phyloP scores from a whole-genome alignment of 2,888 invertebrate genomes.

The Cecidostiba fungosa region DNA sequence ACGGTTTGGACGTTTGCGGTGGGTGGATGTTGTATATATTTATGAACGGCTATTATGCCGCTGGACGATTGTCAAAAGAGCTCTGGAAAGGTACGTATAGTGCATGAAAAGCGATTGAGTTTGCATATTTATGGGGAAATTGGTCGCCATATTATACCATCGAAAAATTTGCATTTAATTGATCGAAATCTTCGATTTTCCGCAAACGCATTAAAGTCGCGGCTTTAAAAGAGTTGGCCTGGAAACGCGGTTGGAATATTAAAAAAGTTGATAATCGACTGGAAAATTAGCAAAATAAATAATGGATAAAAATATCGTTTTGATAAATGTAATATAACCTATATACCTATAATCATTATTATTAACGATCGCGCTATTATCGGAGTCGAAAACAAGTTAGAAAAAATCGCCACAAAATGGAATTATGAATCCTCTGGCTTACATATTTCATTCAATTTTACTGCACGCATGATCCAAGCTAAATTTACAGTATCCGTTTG shows the following conservation, averaged over 20 bases:
- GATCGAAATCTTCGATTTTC: too few species aligned
- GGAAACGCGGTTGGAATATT: too few species aligned
- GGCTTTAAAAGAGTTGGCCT: too few species aligned
- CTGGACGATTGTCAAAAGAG: not conserved
- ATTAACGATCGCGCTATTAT: too few species aligned
- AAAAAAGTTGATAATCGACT: not conserved
- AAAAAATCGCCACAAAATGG: too few species aligned
- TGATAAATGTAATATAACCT: too few species aligned
- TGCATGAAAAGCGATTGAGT: not conserved
- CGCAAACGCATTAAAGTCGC: not conserved
- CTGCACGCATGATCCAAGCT: not conserved
- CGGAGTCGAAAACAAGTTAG: too few species aligned
- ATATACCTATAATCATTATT: too few species aligned
- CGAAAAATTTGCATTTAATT: conserved; percentile 40
- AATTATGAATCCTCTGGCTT: too few species aligned
- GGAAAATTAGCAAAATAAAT: not conserved
- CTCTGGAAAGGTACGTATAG: not conserved
- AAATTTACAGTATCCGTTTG: not conserved
- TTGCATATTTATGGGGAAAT: conserved; percentile 8
- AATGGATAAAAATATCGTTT: not conserved
- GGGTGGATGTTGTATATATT: not conserved
- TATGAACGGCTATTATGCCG: not conserved
- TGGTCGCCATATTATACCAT: not conserved
- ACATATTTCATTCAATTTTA: not conserved
- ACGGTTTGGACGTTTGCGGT: not conserved